These are phyloP conservation scores for Marasmarcha lunaedactyla DNA, from an alignment of 2,888 invertebrate genomes.

Conservation along the genomic window DNA sequence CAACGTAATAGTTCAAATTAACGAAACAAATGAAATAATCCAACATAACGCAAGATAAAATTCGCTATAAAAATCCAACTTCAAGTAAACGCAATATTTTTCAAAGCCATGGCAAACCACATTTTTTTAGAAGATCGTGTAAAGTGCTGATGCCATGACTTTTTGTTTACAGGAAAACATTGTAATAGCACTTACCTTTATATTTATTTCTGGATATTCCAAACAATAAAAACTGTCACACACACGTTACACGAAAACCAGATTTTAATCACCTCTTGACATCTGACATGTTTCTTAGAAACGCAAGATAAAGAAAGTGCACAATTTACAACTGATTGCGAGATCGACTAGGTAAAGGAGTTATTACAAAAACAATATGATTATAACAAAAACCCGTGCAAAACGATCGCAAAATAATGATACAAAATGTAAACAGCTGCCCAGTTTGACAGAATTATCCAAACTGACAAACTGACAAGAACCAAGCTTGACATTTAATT, in stretches of 20 bases:
- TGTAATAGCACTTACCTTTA: constrained; percentile 46
- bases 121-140: too few species aligned
- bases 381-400: constrained; percentile 55
- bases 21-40: too few species aligned
- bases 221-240: constrained; percentile 65
- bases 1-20: not conserved
- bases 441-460: constrained; percentile 63
- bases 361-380: constrained; percentile 58
- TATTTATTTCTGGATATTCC: constrained; percentile 61
- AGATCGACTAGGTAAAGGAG: constrained; percentile 42
- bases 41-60: not conserved
- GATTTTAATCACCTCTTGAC: constrained; percentile 65
- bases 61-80: constrained; percentile 10
- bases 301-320: constrained; percentile 24
- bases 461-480: constrained; percentile 35
- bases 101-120: constrained; percentile 12
- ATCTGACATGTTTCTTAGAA: constrained; percentile 56
- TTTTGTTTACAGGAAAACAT: too few species aligned
- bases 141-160: too few species aligned
- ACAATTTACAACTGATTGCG: constrained; percentile 46
- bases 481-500: constrained; percentile 11
- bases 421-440: constrained; percentile 69
- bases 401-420: constrained; percentile 65
- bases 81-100: constrained; percentile 6
- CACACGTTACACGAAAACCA: constrained; percentile 60